Conservation (phyloP, 1,140 invertebrate species). For the Drosophila teissieri region DNA sequence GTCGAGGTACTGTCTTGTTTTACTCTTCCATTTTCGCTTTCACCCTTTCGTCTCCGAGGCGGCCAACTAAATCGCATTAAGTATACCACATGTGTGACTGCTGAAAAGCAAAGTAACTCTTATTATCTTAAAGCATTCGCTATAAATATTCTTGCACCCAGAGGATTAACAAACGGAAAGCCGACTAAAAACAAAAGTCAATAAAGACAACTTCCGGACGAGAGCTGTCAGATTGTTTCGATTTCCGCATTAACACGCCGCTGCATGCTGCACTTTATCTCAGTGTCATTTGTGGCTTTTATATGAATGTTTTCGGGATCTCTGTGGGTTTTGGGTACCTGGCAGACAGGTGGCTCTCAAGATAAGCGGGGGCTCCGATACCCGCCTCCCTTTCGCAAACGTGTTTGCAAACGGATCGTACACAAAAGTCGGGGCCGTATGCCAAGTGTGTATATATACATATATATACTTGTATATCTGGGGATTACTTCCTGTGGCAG, state of each 20-base stretch:
- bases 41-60: no score
- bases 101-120: background rate
- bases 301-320: constrained; percentile 2
- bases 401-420: constrained; percentile 18
- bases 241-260: constrained; percentile 40
- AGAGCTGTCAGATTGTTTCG: constrained; percentile 18
- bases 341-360: constrained; percentile 7
- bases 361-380: background rate
- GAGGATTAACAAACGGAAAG: constrained; percentile 6
- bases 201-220: constrained; percentile 39
- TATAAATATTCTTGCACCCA: constrained; percentile 3
- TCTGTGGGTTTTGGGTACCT: constrained; percentile 1
- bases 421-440: background rate
- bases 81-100: no score
- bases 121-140: background rate
- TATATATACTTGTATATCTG: background rate
- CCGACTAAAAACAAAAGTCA: constrained; percentile 43
- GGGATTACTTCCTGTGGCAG: constrained; percentile 53
- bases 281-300: constrained; percentile 2
- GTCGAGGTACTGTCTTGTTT: no score
- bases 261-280: constrained; percentile 18
- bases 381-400: constrained; percentile 11
- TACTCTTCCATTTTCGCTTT: no score
- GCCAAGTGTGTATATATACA: background rate
- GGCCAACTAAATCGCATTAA: background rate